Conservation (phyloP, 2,113 vertebrate species). For the Saguinus imperator region DNA sequence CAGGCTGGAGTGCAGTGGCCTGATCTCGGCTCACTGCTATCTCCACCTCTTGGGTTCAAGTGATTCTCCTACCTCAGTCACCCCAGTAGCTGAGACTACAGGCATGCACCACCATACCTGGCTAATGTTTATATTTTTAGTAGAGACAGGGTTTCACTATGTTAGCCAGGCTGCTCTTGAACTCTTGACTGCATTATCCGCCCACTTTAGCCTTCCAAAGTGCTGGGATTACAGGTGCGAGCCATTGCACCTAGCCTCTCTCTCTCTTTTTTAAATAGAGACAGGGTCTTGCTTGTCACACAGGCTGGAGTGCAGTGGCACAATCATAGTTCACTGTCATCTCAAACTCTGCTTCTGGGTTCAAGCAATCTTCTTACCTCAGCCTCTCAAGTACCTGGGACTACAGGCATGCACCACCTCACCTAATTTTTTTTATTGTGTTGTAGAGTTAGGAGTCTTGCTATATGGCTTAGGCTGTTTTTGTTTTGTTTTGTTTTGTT, state of each 20-base stretch:
- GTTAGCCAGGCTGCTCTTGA: not conserved
- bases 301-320: not conserved
- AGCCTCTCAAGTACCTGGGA: not conserved
- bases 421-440: not conserved
- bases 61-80: not conserved
- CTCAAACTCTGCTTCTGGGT: not conserved
- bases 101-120: not conserved
- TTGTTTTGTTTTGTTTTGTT: no score
- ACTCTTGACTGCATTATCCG: not conserved
- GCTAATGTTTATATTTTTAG: not conserved
- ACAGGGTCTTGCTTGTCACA: not conserved
- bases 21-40: not conserved
- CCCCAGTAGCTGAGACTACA: not conserved
- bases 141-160: not conserved
- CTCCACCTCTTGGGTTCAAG: not conserved
- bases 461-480: not conserved
- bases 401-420: not conserved
- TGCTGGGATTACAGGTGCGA: not conserved
- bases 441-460: not conserved
- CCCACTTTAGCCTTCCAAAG: not conserved
- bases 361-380: not conserved
- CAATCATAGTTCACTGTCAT: not conserved
- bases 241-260: not conserved
- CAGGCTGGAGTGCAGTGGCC: not conserved
- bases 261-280: not conserved